These are phyloP conservation scores for Tautogolabrus adspersus DNA, from an alignment of 2,113 vertebrate genomes.

Conservation along the genomic window DNA sequence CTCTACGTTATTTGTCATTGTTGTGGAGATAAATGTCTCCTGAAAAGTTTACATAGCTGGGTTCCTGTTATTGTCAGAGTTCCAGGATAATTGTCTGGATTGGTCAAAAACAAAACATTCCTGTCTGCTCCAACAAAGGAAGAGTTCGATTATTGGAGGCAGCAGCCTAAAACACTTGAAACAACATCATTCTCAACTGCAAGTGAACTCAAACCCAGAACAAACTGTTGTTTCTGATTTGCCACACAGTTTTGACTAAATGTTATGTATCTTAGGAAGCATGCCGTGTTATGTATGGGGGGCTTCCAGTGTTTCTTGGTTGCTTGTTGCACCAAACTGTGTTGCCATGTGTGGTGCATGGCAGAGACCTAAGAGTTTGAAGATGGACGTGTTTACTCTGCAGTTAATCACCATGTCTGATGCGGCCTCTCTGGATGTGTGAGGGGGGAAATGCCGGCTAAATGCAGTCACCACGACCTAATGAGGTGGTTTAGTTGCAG, in stretches of 20 bases:
- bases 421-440: slow-evolving; percentile 74
- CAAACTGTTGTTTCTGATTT: slow-evolving; percentile 21
- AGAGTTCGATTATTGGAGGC: slow-evolving; percentile 43
- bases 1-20: slow-evolving; percentile 30
- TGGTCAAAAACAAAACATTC: slow-evolving; percentile 64
- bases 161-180: slow-evolving; percentile 35
- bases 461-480: slow-evolving; percentile 78
- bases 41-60: slow-evolving; percentile 61
- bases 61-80: slow-evolving; percentile 31
- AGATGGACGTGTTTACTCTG: slow-evolving; percentile 73
- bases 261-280: slow-evolving; percentile 37
- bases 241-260: slow-evolving; percentile 35
- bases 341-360: slow-evolving; percentile 36
- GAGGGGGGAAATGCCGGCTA: slow-evolving; percentile 72
- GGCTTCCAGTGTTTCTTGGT: slow-evolving; percentile 44
- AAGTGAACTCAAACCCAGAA: slow-evolving; percentile 49
- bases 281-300: slow-evolving; percentile 41
- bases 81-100: slow-evolving; percentile 50
- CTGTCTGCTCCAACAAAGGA: slow-evolving; percentile 35
- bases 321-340: slow-evolving; percentile 53
- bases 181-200: slow-evolving; percentile 31
- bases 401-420: slow-evolving; percentile 77
- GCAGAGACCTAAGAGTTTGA: slow-evolving; percentile 52
- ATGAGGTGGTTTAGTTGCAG: slow-evolving; percentile 77
- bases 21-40: slow-evolving; percentile 34